phyloP scores from a whole-genome alignment of 2,888 invertebrate species.

The Andrena chrysosceles region DNA sequence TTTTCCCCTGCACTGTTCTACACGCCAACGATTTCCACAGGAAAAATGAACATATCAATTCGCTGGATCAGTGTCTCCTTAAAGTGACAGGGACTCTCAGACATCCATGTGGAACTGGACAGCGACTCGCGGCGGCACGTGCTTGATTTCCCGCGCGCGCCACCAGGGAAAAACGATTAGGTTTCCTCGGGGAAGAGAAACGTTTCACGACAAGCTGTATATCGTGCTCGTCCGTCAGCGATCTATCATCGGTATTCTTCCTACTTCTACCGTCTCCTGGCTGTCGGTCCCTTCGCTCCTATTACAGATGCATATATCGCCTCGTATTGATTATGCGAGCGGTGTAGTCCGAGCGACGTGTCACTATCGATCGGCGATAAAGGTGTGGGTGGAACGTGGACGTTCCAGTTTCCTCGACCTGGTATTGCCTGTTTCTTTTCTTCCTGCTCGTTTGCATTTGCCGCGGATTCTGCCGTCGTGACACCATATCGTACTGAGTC shows the following conservation, averaged over 20 bases:
- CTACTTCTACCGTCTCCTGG: slow-evolving; percentile 30
- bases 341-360: slow-evolving; percentile 68
- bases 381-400: slow-evolving; percentile 70
- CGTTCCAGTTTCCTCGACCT: slow-evolving; percentile 71
- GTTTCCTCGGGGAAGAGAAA: background rate
- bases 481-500: background rate
- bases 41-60: too few species aligned
- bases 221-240: slow-evolving; percentile 42
- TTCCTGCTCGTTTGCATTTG: slow-evolving; percentile 40
- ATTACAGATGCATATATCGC: slow-evolving; percentile 66
- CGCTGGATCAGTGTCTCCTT: too few species aligned
- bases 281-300: slow-evolving; percentile 61
- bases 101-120: background rate
- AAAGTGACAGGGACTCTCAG: too few species aligned
- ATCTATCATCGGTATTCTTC: slow-evolving; percentile 58
- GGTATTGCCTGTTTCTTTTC: slow-evolving; percentile 53
- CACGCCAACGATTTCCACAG: too few species aligned
- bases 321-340: slow-evolving; percentile 70
- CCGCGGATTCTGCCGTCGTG: background rate
- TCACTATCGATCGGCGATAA: slow-evolving; percentile 74
- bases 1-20: too few species aligned
- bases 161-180: slow-evolving; percentile 2
- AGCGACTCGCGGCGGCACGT: slow-evolving; percentile 1
- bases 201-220: slow-evolving; percentile 33
- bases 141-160: slow-evolving; percentile 17